phyloP scores from a whole-genome alignment of 2,888 invertebrate species.

The Xylocampa areola region DNA sequence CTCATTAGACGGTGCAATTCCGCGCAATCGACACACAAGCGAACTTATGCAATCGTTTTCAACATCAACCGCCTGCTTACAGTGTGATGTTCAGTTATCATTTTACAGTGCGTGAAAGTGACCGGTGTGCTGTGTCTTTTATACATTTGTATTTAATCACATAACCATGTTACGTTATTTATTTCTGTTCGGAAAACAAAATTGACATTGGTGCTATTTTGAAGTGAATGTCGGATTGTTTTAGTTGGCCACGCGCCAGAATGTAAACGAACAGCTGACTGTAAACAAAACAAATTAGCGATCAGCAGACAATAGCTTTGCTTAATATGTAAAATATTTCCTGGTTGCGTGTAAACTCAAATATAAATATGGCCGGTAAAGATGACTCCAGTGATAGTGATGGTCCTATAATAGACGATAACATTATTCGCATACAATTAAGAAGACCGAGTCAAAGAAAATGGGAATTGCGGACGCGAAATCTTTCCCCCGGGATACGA shows the following conservation, averaged over 20 bases:
- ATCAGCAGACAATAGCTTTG: constrained; percentile 67
- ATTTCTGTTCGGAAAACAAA: constrained; percentile 83
- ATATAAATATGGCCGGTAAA: constrained; percentile 76
- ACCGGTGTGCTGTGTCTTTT: constrained; percentile 64
- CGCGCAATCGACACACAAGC: constrained; percentile 76
- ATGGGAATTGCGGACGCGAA: constrained; percentile 91
- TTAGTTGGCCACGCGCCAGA: constrained; percentile 80
- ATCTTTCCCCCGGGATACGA: constrained; percentile 90
- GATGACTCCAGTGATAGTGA: constrained; percentile 81
- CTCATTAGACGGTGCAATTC: constrained; percentile 80
- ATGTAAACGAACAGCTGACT: constrained; percentile 83
- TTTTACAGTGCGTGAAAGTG: constrained; percentile 76
- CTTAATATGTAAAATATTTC: constrained; percentile 61
- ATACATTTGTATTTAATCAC: constrained; percentile 27
- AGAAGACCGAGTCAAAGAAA: constrained; percentile 90
- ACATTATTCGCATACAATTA: constrained; percentile 90
- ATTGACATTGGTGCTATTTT: constrained; percentile 88
- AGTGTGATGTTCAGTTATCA: constrained; percentile 79
- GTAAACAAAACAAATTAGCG: constrained; percentile 87
- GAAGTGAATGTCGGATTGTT: constrained; percentile 81
- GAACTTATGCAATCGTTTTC: constrained; percentile 82
- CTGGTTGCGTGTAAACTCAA: constrained; percentile 53
- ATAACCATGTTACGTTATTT: constrained; percentile 62
- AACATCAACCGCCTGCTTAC: constrained; percentile 72
- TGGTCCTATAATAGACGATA: constrained; percentile 85